These are phyloP conservation scores for Taenaris catops DNA, from an alignment of 2,888 invertebrate species.

Conservation along the genomic window DNA sequence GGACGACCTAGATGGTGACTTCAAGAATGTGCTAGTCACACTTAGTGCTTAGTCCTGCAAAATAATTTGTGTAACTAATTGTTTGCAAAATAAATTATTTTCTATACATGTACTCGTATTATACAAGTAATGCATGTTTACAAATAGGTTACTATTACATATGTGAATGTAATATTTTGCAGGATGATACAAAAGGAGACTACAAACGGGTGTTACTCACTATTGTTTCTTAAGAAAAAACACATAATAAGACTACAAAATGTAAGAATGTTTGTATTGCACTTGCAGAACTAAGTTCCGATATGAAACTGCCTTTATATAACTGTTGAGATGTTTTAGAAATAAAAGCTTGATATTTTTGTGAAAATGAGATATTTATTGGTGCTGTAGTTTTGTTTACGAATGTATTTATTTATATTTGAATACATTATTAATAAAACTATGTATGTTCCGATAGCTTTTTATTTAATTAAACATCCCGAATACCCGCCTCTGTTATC, in stretches of 20 bases:
- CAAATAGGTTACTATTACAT: constrained; percentile 28
- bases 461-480: constrained; percentile 48
- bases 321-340: constrained; percentile 59
- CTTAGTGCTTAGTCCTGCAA: constrained; percentile 74
- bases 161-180: constrained; percentile 71
- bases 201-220: constrained; percentile 84
- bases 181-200: constrained; percentile 86
- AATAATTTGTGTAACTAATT: constrained; percentile 36
- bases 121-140: constrained; percentile 37
- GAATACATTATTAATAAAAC: constrained; percentile 64
- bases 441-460: constrained; percentile 56
- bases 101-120: too few relatives aligned
- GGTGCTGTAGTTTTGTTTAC: constrained; percentile 77
- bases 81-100: constrained; percentile 32
- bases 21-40: constrained; percentile 82
- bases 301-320: constrained; percentile 67
- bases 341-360: constrained; percentile 72
- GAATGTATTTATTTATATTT: constrained; percentile 44
- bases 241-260: constrained; percentile 49
- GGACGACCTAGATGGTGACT: constrained; percentile 85
- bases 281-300: constrained; percentile 40
- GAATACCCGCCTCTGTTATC: constrained; percentile 72
- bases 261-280: constrained; percentile 31
- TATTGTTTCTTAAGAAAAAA: constrained; percentile 60
- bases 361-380: constrained; percentile 77